Base-by-base conservation (phyloP, 92 coral and sea anemone genomes). In the Ricordea florida region DNA sequence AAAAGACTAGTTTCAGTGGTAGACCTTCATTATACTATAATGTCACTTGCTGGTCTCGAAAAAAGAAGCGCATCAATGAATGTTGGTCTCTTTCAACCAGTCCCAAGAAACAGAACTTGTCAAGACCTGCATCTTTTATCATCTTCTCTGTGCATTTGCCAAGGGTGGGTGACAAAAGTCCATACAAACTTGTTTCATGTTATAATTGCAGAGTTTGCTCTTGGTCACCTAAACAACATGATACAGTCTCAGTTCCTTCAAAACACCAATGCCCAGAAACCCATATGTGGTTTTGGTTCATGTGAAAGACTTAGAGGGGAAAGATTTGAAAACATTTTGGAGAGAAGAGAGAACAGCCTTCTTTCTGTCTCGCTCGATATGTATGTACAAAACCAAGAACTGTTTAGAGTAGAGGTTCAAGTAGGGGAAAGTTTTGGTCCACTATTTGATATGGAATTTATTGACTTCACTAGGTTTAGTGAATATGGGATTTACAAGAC, bases 171-270 rank as follows among this genome's bases (percentile, higher is more conserved):
- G 29, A 56, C 81, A 1, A 80, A 44, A 69, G 72, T 75, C 36
- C 83, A 52, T 7, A 45, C 72, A 45, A 72, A 59, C 40, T 66
- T 78, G 14, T 84, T 87, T 21, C 82, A 80, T 20, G 42, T 42
- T 3, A 83, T 89, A 30, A 14, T 87, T 8, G 97, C 93, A 2
- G 97, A 91, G 85, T 88, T 87, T 88, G 97, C 91, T 18, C 57
- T 91, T 6, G 93, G 97, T 9, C 58, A 86, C 38, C 83, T 92
- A 7, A 92, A 92, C 33, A 69, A 79, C 31, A 55, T 74, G 31
- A 91, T 91, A 22, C 88, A 85, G 20, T 14, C 67, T 38, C 88
- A 87, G 51, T 84, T 45, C 40, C 71, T 80, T 29, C 29, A 77
- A 49, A 68, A 52, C 74, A 56, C 17, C 10, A 53, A 38, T n/a